Base-by-base conservation (phyloP, 2,888 invertebrate genomes). In the Tinea trinotella region DNA sequence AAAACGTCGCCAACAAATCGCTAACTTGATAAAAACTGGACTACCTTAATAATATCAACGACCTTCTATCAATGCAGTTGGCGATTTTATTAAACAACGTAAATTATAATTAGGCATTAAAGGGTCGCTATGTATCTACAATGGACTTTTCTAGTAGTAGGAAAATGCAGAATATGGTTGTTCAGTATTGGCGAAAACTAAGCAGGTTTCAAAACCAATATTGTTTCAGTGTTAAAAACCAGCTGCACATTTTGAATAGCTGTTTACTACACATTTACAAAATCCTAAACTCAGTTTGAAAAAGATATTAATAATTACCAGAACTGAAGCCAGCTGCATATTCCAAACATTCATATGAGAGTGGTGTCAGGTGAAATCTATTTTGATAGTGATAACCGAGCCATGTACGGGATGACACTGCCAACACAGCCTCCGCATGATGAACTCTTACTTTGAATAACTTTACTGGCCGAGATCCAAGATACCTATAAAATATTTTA, bases 331-430 rank as follows among this genome's bases (percentile, higher is more conserved):
- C 98, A 1, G 98, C 97, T 0, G 99, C 99, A 79, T 96, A 98
- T 72, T 99, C 99, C 56, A 99, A 82, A 55, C 96, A 94, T 76
- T 98, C 98, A 70, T 99, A 99, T 0, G 98, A 98, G 0, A 98
- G 79, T 0, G 98, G 98, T 0, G 98, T 98, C 49, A 99, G 85
- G 76, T 98, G 98, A 67, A 97, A 97, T 54, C 95, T 89, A 79
- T 96, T 98, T 76, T 99, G 99, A 75, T 99, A 98, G 67, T 97
- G 97, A 72, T 99, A 99, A 67, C 98, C 97, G 18, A 99, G 87
- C 99, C 99, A 99, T 0, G 98, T 96, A 60, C 99, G 89, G 61
- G 97, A 98, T 0, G 98, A 99, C 90, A 99, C 97, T 0, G 99
- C 99, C 24, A 99, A 81, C 0, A 99, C 98, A 0, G 99, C 97